phyloP scores from a whole-genome alignment of 2,888 invertebrate species.

The Autographa gamma region DNA sequence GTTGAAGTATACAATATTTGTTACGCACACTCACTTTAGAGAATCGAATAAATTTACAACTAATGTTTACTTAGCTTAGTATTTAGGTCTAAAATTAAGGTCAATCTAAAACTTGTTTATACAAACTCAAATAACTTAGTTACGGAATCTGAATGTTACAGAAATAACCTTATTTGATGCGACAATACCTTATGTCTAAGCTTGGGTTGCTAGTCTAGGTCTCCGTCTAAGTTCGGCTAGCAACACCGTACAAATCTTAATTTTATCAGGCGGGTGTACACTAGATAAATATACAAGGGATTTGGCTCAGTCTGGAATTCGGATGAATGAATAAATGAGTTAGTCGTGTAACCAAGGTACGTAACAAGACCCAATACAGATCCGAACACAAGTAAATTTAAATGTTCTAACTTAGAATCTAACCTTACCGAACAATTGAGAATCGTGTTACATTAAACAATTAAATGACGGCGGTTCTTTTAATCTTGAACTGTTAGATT shows the following conservation, averaged over 20 bases:
- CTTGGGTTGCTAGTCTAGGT: not conserved
- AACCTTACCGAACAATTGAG: no score
- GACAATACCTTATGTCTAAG: not conserved
- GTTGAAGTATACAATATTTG: constrained; percentile 10
- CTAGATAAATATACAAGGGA: not conserved
- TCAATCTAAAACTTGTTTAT: constrained; percentile 36
- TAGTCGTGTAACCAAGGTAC: not conserved
- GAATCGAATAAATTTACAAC: constrained; percentile 15
- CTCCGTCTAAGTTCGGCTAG: not conserved
- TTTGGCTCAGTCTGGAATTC: not conserved
- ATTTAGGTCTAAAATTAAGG: constrained; percentile 28
- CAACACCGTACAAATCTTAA: constrained; percentile 1
- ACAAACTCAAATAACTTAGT: not conserved
- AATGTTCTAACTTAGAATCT: not conserved
- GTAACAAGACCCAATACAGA: not conserved
- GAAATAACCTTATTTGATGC: not conserved
- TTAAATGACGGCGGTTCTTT: no score
- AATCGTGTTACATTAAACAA: no score
- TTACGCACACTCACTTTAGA: constrained; percentile 14
- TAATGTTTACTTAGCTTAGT: constrained; percentile 22
- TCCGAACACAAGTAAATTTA: not conserved
- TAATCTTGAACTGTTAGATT: no score
- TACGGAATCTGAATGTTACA: not conserved
- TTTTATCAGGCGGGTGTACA: not conserved
- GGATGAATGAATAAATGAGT: constrained; percentile 4